Base-by-base conservation (phyloP, 2,888 invertebrate genomes). In the Andrena dorsata region DNA sequence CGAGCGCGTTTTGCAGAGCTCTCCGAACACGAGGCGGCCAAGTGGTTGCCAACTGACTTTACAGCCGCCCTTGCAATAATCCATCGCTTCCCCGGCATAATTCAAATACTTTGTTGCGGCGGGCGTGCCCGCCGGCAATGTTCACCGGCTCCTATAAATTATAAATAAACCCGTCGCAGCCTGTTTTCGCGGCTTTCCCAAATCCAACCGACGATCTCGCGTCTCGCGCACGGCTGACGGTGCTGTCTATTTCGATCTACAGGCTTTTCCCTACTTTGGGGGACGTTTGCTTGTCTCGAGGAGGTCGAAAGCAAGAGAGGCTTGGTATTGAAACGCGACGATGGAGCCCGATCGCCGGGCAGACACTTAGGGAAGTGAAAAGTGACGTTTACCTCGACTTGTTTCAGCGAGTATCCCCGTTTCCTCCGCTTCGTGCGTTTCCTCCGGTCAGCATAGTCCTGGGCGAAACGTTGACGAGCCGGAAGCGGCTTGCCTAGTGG, bases 1-100 rank as follows among this genome's bases (percentile, higher is more conserved):
- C 71, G 26, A 23, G 26, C 71, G 80, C n/a, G 58, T 69, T 26
- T n/a, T n/a, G n/a, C 65, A 30, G 32, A 49, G 63, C 60, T 13
- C 53, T 30, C 58, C 23, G 20, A 68, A 63, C 72, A 28, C 30
- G 16, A 68, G 63, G 23, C 60, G 61, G 7, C 60, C 28, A 76
- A 85, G 51, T 61, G 80, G 76, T 68, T 88, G 88, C 84, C 88
- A 88, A 88, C 76, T 63, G 41, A 61, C 69, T 88, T 88, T 88
- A 85, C 68, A 61, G 58, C 79, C 78, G 61, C 71, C 69, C 65
- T 76, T 26, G 79, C 81, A 72, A 65, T 71, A 78, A 77, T 70
- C 80, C 72, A 80, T 84, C 79, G 68, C 41, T 61, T 77, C 41
- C 13, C 61, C 30, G 68, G 61, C 72, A 86, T 83, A 78, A 86